Percentiles rank a stretch among this genome's conserved stretches.
Conservation (phyloP, 2,113 vertebrate genomes). For the Scolopax mira region DNA sequence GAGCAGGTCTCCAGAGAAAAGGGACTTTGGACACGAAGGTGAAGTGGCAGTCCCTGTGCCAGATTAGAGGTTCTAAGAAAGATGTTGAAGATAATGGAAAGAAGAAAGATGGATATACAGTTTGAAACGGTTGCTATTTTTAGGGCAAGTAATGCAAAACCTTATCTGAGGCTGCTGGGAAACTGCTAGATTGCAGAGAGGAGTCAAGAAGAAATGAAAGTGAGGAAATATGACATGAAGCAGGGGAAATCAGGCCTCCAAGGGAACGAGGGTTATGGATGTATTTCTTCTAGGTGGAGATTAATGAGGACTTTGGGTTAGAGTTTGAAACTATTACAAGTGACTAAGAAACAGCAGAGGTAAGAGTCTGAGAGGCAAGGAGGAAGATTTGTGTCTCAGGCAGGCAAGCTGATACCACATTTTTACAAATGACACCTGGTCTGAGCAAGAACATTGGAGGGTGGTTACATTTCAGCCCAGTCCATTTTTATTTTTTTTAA, state of each 20-base stretch:
- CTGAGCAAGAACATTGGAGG: constrained; percentile 1
- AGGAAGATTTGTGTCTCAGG: not conserved
- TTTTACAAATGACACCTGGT: constrained; percentile 30
- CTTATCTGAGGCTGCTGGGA: not conserved
- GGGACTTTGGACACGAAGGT: not conserved
- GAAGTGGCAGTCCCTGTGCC: not conserved
- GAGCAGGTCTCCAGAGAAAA: not conserved
- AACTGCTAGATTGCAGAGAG: not conserved
- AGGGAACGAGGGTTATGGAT: not conserved
- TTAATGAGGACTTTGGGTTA: not conserved
- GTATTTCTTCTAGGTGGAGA: not conserved
- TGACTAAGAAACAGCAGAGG: not conserved
- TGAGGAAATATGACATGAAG: not conserved
- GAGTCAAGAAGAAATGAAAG: not conserved
- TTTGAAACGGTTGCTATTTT: not conserved
- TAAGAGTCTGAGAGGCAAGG: not conserved
- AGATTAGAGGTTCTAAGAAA: not conserved
- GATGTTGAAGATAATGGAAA: not conserved
- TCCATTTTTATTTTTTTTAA: not conserved
- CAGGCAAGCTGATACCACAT: not conserved
- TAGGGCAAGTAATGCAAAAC: not conserved
- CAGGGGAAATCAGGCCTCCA: not conserved
- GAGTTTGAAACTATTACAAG: not conserved
- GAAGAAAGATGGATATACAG: not conserved
- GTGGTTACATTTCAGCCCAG: not conserved